phyloP scores from a whole-genome alignment of 2,888 invertebrate genomes.

The Zonitis immaculata region DNA sequence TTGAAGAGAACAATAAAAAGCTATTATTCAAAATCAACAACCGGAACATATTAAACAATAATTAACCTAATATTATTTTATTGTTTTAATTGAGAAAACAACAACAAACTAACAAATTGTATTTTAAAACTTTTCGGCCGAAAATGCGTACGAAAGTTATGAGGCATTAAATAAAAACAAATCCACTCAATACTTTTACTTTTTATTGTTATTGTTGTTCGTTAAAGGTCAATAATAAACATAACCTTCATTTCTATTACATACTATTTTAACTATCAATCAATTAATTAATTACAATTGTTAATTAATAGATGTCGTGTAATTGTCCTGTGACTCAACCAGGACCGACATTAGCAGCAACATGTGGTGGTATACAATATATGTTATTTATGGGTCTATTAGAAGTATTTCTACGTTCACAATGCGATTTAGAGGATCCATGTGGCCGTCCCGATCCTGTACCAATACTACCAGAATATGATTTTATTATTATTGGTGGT shows the following conservation, averaged over 20 bases:
- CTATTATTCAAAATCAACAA: neutral
- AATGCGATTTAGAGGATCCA: conserved; percentile 84
- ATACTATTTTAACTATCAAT: no score
- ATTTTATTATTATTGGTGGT: conserved; percentile 71
- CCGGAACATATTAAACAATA: neutral
- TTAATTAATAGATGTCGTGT: conserved; percentile 64
- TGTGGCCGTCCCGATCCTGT: conserved; percentile 67
- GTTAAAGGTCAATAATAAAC: neutral
- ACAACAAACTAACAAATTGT: no score
- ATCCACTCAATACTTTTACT: neutral
- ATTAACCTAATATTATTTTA: no score
- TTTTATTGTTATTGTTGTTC: neutral
- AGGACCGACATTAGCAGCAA: conserved; percentile 79
- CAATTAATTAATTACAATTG: no score
- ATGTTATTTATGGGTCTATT: conserved; percentile 88
- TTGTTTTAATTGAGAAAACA: no score
- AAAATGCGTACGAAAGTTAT: neutral
- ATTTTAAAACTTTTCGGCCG: neutral
- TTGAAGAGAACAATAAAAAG: neutral
- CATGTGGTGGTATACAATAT: conserved; percentile 79
- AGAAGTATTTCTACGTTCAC: conserved; percentile 79
- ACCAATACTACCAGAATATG: conserved; percentile 61
- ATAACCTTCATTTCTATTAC: neutral
- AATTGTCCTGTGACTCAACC: conserved; percentile 75
- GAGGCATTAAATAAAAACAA: neutral